Base-by-base conservation (phyloP, 2,797 vertebrate genomes). In the Cercopithecus petaurista region DNA sequence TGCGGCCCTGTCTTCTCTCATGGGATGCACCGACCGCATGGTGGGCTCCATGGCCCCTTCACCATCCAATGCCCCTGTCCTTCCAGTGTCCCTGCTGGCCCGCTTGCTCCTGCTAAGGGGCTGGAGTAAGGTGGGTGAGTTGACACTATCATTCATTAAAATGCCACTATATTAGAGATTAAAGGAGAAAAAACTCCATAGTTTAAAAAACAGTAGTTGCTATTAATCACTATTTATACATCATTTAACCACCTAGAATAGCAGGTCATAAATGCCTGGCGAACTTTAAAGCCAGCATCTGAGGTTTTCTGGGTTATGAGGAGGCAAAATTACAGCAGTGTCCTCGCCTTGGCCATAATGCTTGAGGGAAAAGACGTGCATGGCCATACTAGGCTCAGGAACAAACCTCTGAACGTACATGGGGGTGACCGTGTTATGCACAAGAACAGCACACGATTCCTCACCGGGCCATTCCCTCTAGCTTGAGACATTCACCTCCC, bases 1-100 rank as follows among this genome's bases (percentile, higher is more conserved):
- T 1, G 30, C 4, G 52, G 28, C 76, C 24, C 61, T 0, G 0
- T 1, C 8, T 22, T 41, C 33, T n/a, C n/a, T 55, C 59, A 19
- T 1, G 0, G 9, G 26, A 52, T 4, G 26, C 36, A 28, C 30
- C n/a, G 36, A 26, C 28, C 1, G 0, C 14, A 33, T 0, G 2
- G 33, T 2, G 10, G 57, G 46, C 8, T 46, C 73, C 8, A 7
- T 17, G 17, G 5, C 52, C 24, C 43, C 75, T 36, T 30, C 9
- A 3, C 21, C 30, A 17, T 10, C 26, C 26, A 7, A 9, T 14
- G 55, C 4, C 39, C 46, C 5, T 21, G 39, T 43, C 48, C 17
- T 83, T 39, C 22, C 64, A 33, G 17, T 3, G 39, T 30, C 39
- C 4, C 46, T 50, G 4, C 86, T 82, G n/a, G 22, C 8, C 28